These are phyloP conservation scores for Enoplolaimus lenunculus DNA, from an alignment of 2,888 invertebrate species.

Conservation along the genomic window DNA sequence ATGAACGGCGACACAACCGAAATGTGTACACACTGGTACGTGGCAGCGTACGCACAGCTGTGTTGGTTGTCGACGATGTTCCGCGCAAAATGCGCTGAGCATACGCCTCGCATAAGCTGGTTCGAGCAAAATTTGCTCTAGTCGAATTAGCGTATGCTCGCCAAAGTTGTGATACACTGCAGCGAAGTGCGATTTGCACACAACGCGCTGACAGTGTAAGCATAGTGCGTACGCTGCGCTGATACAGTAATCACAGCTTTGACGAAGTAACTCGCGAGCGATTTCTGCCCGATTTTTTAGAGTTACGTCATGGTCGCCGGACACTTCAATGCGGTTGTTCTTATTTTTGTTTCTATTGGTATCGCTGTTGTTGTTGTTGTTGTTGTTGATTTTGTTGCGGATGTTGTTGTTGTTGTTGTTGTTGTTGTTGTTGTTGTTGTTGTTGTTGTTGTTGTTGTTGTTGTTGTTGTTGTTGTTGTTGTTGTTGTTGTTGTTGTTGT, in stretches of 20 bases:
- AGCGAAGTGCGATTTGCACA: not conserved
- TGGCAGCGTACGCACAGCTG: not conserved
- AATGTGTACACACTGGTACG: conserved; percentile 3
- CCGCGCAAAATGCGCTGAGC: not conserved
- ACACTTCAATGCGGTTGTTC: not conserved
- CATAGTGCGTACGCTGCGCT: not conserved
- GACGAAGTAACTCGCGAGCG: not conserved
- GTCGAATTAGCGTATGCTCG: not conserved
- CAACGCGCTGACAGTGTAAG: conserved; percentile 6
- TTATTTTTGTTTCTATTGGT: too few species aligned
- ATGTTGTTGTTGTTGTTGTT: too few species aligned
- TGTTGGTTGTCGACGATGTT: not conserved
- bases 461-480: too few species aligned
- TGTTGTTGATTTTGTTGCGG: too few species aligned
- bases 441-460: too few species aligned
- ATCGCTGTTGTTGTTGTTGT: too few species aligned
- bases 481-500: too few species aligned
- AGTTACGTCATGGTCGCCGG: not conserved
- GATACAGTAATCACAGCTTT: not conserved
- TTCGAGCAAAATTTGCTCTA: conserved; percentile 10
- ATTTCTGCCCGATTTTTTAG: too few species aligned
- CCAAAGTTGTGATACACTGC: conserved; percentile 4
- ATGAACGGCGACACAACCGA: not conserved
- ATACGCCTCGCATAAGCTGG: not conserved
- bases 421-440: too few species aligned